phyloP scores from a whole-genome alignment of 1,140 invertebrate species.

The Gerris buenoi region DNA sequence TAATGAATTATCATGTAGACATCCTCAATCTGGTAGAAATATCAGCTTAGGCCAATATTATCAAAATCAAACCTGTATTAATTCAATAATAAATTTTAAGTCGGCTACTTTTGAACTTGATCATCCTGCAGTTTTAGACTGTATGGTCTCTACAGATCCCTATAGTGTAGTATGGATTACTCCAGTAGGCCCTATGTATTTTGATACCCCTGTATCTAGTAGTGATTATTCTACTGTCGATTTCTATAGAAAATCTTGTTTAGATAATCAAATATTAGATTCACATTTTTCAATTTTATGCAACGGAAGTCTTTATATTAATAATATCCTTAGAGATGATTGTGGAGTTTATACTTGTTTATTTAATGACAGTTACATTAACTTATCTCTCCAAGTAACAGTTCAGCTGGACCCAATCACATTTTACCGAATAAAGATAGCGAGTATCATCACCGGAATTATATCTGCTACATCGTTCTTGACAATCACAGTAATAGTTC shows the following conservation, averaged over 20 bases:
- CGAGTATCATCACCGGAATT: slow-evolving; percentile 66
- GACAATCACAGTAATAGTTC: slow-evolving; percentile 55
- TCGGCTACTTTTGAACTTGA: slow-evolving; percentile 8
- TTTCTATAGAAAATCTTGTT: slow-evolving; percentile 1
- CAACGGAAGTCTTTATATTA: slow-evolving; percentile 52
- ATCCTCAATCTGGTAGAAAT: background rate
- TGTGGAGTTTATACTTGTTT: slow-evolving; percentile 77
- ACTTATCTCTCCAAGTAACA: slow-evolving; percentile 51
- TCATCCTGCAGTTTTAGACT: slow-evolving; percentile 7
- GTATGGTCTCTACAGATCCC: slow-evolving; percentile 1
- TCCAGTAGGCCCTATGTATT: slow-evolving; percentile 3
- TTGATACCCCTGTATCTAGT: background rate
- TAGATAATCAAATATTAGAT: slow-evolving; percentile 27
- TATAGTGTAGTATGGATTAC: slow-evolving; percentile 11
- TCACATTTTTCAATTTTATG: slow-evolving; percentile 35
- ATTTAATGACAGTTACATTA: slow-evolving; percentile 66
- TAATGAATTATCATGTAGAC: background rate
- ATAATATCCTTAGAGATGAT: slow-evolving; percentile 50
- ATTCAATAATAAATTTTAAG: background rate
- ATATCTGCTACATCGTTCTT: slow-evolving; percentile 63
- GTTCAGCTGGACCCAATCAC: slow-evolving; percentile 66
- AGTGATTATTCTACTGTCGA: background rate
- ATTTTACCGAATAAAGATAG: slow-evolving; percentile 63
- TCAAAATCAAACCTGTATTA: background rate
- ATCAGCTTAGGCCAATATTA: background rate